A percentile compares a stretch with the other conserved stretches of the same genome.
phyloP scores from a whole-genome alignment of 2,113 vertebrate genomes.

The Spheniscus mendiculus region DNA sequence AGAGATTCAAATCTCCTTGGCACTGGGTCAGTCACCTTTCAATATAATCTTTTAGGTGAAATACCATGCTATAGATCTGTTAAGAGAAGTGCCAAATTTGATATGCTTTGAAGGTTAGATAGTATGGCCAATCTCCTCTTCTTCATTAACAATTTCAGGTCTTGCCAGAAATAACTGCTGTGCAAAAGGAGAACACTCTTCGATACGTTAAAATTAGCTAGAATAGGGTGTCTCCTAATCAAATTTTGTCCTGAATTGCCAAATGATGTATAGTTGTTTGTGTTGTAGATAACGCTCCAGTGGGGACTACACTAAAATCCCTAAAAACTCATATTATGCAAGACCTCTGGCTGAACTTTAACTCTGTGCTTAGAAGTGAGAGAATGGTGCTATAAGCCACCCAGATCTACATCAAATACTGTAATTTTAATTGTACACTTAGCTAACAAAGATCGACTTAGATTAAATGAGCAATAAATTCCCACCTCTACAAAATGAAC shows the following conservation, averaged over 20 bases:
- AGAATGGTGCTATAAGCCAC: slow-evolving; percentile 45
- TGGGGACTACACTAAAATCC: slow-evolving; percentile 71
- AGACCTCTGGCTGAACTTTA: slow-evolving; percentile 80
- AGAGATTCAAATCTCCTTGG: not conserved
- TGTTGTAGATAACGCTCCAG: slow-evolving; percentile 71
- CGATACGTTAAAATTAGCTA: slow-evolving; percentile 50
- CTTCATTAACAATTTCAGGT: not conserved
- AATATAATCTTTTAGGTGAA: not conserved
- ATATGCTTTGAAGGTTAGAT: not conserved
- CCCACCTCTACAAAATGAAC: slow-evolving; percentile 7
- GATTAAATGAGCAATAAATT: slow-evolving; percentile 26
- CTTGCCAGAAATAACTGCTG: slow-evolving; percentile 46
- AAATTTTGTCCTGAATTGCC: slow-evolving; percentile 62
- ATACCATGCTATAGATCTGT: not conserved
- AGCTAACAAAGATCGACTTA: not conserved
- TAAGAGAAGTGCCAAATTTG: slow-evolving; percentile 12
- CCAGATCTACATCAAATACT: not conserved
- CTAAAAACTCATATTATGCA: slow-evolving; percentile 72
- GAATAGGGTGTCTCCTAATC: slow-evolving; percentile 53
- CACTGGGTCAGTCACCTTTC: not conserved
- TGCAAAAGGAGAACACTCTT: slow-evolving; percentile 6
- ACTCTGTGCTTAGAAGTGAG: slow-evolving; percentile 49
- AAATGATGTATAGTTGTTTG: slow-evolving; percentile 72
- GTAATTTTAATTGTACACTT: slow-evolving; percentile 34
- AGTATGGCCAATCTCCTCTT: not conserved